Base-by-base conservation (phyloP, 2,113 vertebrate genomes). In the Aptenodytes forsteri region DNA sequence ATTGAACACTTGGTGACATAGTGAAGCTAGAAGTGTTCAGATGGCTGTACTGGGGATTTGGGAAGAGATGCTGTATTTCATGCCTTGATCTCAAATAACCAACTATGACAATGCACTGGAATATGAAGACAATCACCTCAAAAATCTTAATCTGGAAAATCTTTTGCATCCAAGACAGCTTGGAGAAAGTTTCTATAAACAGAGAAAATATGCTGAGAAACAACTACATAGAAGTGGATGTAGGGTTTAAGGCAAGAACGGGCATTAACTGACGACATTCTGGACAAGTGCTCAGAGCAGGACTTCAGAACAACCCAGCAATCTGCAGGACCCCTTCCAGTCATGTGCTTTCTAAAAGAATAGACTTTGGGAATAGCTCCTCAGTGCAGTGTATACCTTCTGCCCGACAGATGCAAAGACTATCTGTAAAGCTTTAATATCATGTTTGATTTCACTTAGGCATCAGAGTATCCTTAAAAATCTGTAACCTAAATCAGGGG, bases 201-300 rank as follows among this genome's bases (percentile, higher is more conserved):
- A 71, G 11, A 62, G 16, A 7, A 82, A 70, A 70, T n/a, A 16
- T 6, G 13, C 8, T 59, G 20, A 83, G 29, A 75, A 86, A 55
- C 6, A 11, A 29, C 34, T 79, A 13, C 0, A 0, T 16, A 32
- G 38, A 70, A 73, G 8, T 18, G 19, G 6, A 16, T 16, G 7
- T n/a, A 6, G 42, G 5, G 23, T 83, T 93, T 72, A 79, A 61
- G 40, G 20, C 22, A 79, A 91, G 55, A 93, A 50, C 2, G 70
- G 19, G 38, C 27, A 69, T 27, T 62, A 77, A 15, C 15, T 73
- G 26, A n/a, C 0, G 4, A 40, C 18, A 5, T 79, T 72, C n/a
- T 71, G 38, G 32, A 13, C 50, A 36, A 82, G 22, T 11, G 15
- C 17, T 84, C 65, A 49, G 47, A 90, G 22, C 19, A 36, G 77